Conservation (phyloP, 1,140 invertebrate genomes). For the Hyles vespertilio region DNA sequence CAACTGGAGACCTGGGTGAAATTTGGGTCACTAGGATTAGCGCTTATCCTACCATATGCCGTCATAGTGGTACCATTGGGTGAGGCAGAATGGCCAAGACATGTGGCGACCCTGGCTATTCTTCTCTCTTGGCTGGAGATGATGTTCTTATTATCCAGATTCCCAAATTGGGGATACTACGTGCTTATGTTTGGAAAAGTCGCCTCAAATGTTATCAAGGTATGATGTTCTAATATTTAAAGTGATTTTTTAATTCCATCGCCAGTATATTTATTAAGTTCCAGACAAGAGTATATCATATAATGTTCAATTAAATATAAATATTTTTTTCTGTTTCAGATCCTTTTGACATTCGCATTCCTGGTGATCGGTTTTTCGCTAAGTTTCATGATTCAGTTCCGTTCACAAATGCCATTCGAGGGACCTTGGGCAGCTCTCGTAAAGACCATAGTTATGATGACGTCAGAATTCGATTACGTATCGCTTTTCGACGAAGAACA, state of each 20-base stretch:
- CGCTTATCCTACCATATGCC: conserved; percentile 44
- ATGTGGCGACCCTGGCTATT: conserved; percentile 73
- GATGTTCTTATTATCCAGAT: conserved; percentile 75
- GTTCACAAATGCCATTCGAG: conserved; percentile 61
- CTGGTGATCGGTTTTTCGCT: conserved; percentile 76
- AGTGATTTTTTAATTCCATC: no score
- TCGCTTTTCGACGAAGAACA: conserved; percentile 65
- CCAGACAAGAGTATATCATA: no score
- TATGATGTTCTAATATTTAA: conserved; percentile 26
- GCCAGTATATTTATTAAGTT: no score
- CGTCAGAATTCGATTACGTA: conserved; percentile 76
- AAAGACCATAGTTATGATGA: conserved; percentile 78
- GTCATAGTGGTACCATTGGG: conserved; percentile 28
- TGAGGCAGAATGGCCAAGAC: conserved; percentile 64
- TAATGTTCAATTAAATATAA: no score
- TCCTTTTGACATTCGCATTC: conserved; percentile 68
- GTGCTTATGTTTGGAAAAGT: conserved; percentile 76
- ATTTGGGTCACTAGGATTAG: conserved; percentile 54
- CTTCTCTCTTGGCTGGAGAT: conserved; percentile 76
- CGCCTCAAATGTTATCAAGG: conserved; percentile 71
- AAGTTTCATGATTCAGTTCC: conserved; percentile 76
- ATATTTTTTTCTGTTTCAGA: conserved; percentile 46
- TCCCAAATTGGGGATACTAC: conserved; percentile 75
- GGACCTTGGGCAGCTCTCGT: conserved; percentile 69
- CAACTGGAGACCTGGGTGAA: conserved; percentile 75